Evolutionary conservation across 2,113 vertebrate genomes (phyloP).

Genomic region (Eptatretus burgeri): DNA sequence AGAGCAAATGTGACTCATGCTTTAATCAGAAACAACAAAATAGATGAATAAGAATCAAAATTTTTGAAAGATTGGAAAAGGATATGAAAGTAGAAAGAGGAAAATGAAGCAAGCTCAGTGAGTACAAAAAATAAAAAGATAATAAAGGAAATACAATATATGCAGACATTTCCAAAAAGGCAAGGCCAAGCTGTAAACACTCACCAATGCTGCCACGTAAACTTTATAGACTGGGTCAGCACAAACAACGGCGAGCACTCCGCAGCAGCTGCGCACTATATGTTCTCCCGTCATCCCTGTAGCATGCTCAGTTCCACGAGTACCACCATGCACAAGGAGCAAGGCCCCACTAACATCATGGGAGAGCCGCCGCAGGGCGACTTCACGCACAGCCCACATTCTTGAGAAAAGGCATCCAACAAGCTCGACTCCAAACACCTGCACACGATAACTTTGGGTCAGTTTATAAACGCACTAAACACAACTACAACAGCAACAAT

Average conservation of each 20-base stretch:
- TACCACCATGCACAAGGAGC: slow-evolving; percentile 43
- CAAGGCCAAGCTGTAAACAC: slow-evolving; percentile 12
- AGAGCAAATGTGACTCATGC: no score
- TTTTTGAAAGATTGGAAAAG: no score
- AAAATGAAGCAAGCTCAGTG: no score
- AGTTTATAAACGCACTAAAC: no score
- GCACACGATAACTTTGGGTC: neutral
- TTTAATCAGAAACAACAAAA: no score
- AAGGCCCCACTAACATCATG: slow-evolving; percentile 56
- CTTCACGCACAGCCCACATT: slow-evolving; percentile 64
- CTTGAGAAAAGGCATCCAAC: slow-evolving; percentile 63
- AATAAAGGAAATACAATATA: no score
- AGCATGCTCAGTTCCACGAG: slow-evolving; percentile 17
- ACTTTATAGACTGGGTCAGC: slow-evolving; percentile 70
- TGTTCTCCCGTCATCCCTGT: slow-evolving; percentile 31
- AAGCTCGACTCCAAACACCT: slow-evolving; percentile 56
- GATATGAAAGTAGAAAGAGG: no score
- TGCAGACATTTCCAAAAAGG: neutral
- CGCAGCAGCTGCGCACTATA: slow-evolving; percentile 49
- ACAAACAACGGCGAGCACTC: slow-evolving; percentile 46
- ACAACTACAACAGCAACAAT: no score
- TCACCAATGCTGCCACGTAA: slow-evolving; percentile 64
- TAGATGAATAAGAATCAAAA: no score
- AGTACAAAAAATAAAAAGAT: no score
- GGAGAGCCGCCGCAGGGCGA: slow-evolving; percentile 48